Evolutionary conservation across 1,140 invertebrate species (phyloP).

Genomic region (Neomicropteryx cornuta): DNA sequence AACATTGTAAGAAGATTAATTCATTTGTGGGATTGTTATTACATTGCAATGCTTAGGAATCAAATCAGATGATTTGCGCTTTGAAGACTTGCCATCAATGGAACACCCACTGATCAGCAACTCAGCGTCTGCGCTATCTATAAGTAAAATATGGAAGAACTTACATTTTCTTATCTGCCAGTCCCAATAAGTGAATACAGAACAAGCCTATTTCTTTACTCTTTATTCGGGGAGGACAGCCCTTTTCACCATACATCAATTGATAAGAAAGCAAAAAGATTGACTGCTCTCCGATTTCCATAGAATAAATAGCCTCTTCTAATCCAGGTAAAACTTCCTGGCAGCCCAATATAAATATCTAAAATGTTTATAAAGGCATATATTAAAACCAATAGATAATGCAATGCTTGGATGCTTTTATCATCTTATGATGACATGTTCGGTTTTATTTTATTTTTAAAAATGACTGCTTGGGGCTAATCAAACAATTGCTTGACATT

Average conservation of each 20-base stretch:
- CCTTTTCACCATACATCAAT: conserved; percentile 13
- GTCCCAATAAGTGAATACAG: conserved; percentile 5
- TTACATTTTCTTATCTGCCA: background rate
- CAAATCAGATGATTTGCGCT: too few relatives aligned
- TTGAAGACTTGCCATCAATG: too few relatives aligned
- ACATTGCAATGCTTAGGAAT: too few relatives aligned
- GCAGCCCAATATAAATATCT: conserved; percentile 3
- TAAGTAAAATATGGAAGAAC: background rate
- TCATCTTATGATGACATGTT: background rate
- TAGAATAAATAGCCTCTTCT: conserved; percentile 8
- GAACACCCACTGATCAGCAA: background rate
- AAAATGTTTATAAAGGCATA: conserved; percentile 2
- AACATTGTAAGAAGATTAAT: too few relatives aligned
- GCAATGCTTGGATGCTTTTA: background rate
- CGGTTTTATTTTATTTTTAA: conserved; percentile 4
- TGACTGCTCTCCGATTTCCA: conserved; percentile 11
- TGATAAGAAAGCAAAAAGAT: conserved; percentile 10
- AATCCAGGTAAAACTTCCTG: conserved; percentile 4
- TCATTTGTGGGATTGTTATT: too few relatives aligned
- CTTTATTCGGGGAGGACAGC: conserved; percentile 9
- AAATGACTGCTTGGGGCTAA: conserved; percentile 6
- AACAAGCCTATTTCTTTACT: conserved; percentile 8
- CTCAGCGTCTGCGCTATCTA: background rate
- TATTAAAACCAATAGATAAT: conserved; percentile 4
- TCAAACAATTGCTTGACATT: too few relatives aligned